These are phyloP conservation scores for Bruchidius siliquastri DNA, from an alignment of 2,888 invertebrate genomes.

Conservation along the genomic window DNA sequence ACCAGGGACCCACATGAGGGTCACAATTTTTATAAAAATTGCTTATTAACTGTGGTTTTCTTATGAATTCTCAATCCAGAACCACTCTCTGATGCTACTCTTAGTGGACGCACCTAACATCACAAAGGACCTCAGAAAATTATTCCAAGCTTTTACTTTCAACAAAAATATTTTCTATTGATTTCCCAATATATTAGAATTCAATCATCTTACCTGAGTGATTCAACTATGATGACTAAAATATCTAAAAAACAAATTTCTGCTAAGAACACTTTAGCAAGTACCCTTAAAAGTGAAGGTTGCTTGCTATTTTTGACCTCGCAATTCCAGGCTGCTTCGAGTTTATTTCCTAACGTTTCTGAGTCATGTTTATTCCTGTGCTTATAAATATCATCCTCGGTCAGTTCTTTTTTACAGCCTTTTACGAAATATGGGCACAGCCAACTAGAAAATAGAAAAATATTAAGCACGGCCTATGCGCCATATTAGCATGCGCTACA, in stretches of 20 bases:
- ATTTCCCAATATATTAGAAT: too few relatives aligned
- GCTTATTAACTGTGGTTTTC: too few relatives aligned
- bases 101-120: too few relatives aligned
- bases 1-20: too few relatives aligned
- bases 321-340: slow-evolving; percentile 40
- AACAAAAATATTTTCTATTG: too few relatives aligned
- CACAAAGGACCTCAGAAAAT: too few relatives aligned
- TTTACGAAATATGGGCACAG: slow-evolving; percentile 48
- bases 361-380: slow-evolving; percentile 48
- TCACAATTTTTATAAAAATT: too few relatives aligned
- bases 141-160: too few relatives aligned
- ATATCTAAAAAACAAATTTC: slow-evolving; percentile 16
- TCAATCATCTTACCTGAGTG: neutral
- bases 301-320: slow-evolving; percentile 25
- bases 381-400: slow-evolving; percentile 50
- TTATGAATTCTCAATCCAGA: too few relatives aligned
- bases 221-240: neutral
- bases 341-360: slow-evolving; percentile 40
- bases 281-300: slow-evolving; percentile 32
- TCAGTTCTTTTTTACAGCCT: slow-evolving; percentile 48
- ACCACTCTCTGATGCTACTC: too few relatives aligned
- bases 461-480: too few relatives aligned
- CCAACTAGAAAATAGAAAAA: slow-evolving; percentile 52
- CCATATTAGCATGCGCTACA: too few relatives aligned
- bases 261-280: slow-evolving; percentile 28